phyloP scores from a whole-genome alignment of 2,888 invertebrate species.

The Plagodis pulveraria region DNA sequence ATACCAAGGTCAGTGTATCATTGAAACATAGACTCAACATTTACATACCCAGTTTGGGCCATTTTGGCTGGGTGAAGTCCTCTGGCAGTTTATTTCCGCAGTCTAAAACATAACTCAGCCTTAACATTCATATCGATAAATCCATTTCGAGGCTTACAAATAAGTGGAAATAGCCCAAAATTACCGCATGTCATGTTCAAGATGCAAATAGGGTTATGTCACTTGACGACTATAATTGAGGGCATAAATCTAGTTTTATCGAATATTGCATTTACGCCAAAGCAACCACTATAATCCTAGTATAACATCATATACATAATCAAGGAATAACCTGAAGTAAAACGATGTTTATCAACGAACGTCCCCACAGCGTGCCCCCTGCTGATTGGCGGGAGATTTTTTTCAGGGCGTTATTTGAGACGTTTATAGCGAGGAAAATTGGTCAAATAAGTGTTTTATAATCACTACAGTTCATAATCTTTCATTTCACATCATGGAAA shows the following conservation, averaged over 20 bases:
- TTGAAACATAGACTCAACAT: slow-evolving; percentile 45
- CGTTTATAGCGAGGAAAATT: slow-evolving; percentile 42
- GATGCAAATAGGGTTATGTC: slow-evolving; percentile 83
- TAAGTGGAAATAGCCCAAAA: slow-evolving; percentile 61
- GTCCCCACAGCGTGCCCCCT: slow-evolving; percentile 79
- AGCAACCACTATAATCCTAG: slow-evolving; percentile 44
- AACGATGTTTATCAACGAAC: slow-evolving; percentile 50
- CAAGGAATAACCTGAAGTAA: slow-evolving; percentile 43
- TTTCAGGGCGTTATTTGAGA: slow-evolving; percentile 62
- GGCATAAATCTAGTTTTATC: slow-evolving; percentile 60
- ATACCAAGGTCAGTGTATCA: slow-evolving; percentile 63
- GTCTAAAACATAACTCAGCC: slow-evolving; percentile 61
- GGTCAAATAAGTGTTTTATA: slow-evolving; percentile 47
- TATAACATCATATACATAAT: slow-evolving; percentile 38
- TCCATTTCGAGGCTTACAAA: slow-evolving; percentile 46
- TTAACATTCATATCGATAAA: slow-evolving; percentile 43
- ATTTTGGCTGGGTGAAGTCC: slow-evolving; percentile 63
- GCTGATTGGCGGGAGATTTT: slow-evolving; percentile 80
- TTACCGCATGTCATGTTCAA: slow-evolving; percentile 83
- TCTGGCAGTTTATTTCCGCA: slow-evolving; percentile 54
- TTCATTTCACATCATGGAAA: slow-evolving; percentile 51
- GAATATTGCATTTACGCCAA: slow-evolving; percentile 41
- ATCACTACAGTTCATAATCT: slow-evolving; percentile 56
- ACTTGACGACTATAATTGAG: slow-evolving; percentile 76
- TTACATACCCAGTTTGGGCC: slow-evolving; percentile 79